Conservation (phyloP, 2,113 vertebrate species). For the Archilochus colubris region DNA sequence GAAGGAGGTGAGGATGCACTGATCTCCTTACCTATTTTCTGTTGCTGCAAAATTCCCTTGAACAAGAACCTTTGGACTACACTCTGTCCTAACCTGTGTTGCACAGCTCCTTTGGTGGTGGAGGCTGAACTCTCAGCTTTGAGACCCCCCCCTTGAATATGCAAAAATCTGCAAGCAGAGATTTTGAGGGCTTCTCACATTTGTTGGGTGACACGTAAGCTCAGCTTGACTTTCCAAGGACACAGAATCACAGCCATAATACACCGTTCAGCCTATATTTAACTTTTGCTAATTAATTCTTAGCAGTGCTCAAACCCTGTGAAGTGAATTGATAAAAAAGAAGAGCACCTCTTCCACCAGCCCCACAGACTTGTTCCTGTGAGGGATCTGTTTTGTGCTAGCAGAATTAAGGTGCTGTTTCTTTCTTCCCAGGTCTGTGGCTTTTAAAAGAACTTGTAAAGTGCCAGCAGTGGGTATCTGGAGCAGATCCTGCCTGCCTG, state of each 20-base stretch:
- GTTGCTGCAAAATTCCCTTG: background rate
- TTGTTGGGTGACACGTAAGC: background rate
- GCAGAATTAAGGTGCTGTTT: background rate
- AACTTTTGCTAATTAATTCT: slow-evolving; percentile 5
- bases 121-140: background rate
- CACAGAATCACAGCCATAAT: background rate
- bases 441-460: background rate
- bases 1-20: background rate
- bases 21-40: background rate
- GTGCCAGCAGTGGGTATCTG: background rate
- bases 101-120: background rate
- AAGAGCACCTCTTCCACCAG: background rate
- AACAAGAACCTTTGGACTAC: background rate
- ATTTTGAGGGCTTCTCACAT: background rate
- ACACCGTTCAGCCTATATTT: background rate
- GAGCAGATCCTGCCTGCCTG: background rate
- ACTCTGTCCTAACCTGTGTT: rapidly evolving
- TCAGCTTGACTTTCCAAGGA: background rate
- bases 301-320: background rate
- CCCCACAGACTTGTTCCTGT: background rate
- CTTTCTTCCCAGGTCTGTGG: background rate
- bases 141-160: background rate
- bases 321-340: background rate
- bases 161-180: background rate
- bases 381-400: background rate